Evolutionary conservation across 2,888 invertebrate genomes (phyloP), one percentile per base, ranked within the genome.

Genomic region (Micropterix aruncella): DNA sequence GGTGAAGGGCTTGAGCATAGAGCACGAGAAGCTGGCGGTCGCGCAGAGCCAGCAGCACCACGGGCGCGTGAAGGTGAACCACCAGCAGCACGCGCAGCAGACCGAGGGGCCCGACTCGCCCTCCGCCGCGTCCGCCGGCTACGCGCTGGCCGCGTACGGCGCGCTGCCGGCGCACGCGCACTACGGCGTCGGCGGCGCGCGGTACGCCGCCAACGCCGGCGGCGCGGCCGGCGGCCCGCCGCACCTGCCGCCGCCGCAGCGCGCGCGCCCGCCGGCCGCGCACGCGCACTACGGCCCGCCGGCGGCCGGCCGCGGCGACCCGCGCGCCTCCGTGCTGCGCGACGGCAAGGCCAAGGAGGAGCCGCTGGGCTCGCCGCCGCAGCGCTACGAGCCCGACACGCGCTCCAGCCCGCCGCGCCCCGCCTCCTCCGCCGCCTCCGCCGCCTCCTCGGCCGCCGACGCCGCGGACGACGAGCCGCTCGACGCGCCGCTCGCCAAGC

Each of bases 1-100:
- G 81, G 83, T 84, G 41, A 84, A 84, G 65, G 84, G 84, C 51
- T 65, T 84, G 58, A 83, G 83, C 58, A 81, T 83, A 56, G 83
- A 83, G 63, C 82, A 83, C 55, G 83, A 78, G 57, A 77, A 77
- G 57, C 56, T 79, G 54, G 77, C 75, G 37, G 74, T 74, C 51
- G 75, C 74, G 47, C 75, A 75, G 53, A 70, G 71, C 55, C 70
- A 71, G 27, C 55, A 55, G 41, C 51, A 38, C 14, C 18, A 5
- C 27, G 42, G 42, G 27, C 82, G 82, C 55, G 83, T 77, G 56
- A 77, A 76, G 56, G 56, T 79, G 55, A 77, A 75, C 37, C 74
- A 73, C 51, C 75, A 74, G 47, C 75, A 75, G 53, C 70, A 71
- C 56, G 70, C 71, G 27, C 56, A 56, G 41, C 51, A 45, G 60